Conservation (phyloP, 1,140 invertebrate genomes). For the Drosophila tropicalis region DNA sequence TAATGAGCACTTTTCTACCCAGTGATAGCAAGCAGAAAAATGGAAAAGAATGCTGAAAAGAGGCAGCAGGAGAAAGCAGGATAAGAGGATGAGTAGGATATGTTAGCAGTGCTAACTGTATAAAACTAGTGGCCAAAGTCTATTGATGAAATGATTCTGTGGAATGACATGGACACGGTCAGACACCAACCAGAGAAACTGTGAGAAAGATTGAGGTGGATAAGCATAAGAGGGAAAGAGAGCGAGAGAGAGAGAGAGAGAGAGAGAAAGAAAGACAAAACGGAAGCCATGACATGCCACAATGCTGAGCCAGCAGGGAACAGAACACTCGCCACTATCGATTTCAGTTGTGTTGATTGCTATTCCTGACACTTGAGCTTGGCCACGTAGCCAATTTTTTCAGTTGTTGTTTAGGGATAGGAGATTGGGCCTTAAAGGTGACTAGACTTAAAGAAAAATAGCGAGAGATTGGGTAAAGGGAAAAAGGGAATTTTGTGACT, state of each 20-base stretch:
- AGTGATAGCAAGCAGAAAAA: slow-evolving; percentile 7
- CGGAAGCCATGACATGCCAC: slow-evolving; percentile 62
- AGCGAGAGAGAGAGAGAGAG: not conserved
- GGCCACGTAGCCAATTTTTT: slow-evolving; percentile 61
- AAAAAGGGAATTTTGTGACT: not conserved
- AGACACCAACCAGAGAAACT: not conserved
- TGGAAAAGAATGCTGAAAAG: not conserved
- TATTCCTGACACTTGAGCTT: slow-evolving; percentile 63
- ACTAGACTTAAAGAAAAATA: slow-evolving; percentile 25
- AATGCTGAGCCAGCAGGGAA: slow-evolving; percentile 65
- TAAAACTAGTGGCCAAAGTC: slow-evolving; percentile 31
- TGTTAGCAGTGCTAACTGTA: slow-evolving; percentile 50
- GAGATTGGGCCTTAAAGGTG: slow-evolving; percentile 28
- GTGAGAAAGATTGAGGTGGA: slow-evolving; percentile 16
- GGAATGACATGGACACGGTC: slow-evolving; percentile 40
- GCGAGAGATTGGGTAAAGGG: not conserved
- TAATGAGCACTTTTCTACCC: slow-evolving; percentile 65
- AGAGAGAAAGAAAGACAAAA: slow-evolving; percentile 24
- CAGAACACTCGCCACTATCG: slow-evolving; percentile 16
- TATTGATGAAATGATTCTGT: slow-evolving; percentile 62
- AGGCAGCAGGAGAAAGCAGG: not conserved
- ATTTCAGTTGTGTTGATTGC: slow-evolving; percentile 59
- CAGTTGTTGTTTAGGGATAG: not conserved
- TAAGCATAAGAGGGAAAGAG: not conserved
- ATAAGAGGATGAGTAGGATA: slow-evolving; percentile 12